A percentile compares a stretch with the other conserved stretches of the same genome.
Evolutionary conservation across 2,797 vertebrate genomes (phyloP).

Genomic region (Hydrophis major): DNA sequence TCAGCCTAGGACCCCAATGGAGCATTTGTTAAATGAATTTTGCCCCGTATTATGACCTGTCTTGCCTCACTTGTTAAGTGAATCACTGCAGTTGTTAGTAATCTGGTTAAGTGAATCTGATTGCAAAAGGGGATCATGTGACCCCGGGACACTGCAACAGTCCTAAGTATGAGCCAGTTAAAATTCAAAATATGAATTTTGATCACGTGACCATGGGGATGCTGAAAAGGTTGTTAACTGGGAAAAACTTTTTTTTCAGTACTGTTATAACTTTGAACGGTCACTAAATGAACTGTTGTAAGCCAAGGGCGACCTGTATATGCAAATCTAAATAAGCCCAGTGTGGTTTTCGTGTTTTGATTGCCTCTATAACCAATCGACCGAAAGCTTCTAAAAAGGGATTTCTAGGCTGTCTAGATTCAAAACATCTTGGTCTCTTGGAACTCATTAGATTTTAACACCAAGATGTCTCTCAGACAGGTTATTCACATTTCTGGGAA

Average conservation of each 20-base stretch:
- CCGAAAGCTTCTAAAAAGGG: background rate
- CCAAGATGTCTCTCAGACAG: background rate
- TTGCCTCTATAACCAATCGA: background rate
- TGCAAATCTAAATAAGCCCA: background rate
- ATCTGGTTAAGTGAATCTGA: too few relatives aligned
- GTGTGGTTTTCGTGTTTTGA: background rate
- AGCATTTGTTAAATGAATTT: background rate
- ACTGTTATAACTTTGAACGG: background rate
- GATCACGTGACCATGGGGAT: background rate
- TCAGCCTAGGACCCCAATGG: background rate
- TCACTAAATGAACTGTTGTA: background rate
- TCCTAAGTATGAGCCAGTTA: background rate
- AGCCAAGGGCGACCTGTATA: background rate
- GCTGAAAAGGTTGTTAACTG: background rate
- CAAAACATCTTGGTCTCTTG: background rate
- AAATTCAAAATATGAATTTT: background rate
- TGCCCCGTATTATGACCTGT: too few relatives aligned
- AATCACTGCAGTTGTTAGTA: too few relatives aligned
- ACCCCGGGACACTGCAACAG: rapidly evolving
- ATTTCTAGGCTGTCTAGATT: background rate
- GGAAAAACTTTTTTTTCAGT: background rate
- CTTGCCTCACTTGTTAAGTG: too few relatives aligned
- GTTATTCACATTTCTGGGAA: background rate
- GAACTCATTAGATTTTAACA: background rate
- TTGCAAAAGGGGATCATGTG: too few relatives aligned